Conservation (phyloP, 1,140 invertebrate species). For the Andrena cerasifolii region DNA sequence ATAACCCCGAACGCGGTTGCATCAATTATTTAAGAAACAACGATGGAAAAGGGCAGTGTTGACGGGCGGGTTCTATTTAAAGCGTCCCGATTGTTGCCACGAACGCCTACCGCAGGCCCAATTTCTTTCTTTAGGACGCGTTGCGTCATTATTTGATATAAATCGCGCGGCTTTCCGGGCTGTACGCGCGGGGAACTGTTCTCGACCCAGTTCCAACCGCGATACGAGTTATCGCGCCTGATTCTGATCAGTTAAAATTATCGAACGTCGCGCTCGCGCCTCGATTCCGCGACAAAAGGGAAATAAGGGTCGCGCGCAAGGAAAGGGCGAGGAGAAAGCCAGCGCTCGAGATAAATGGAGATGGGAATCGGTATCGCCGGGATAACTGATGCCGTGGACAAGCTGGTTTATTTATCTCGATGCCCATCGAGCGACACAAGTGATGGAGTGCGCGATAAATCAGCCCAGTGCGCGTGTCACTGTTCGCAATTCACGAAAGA, state of each 20-base stretch:
- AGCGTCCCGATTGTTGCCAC: conserved; percentile 41
- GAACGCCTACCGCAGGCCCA: conserved; percentile 39
- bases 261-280: not conserved
- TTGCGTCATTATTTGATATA: conserved; percentile 58
- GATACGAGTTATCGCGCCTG: conserved; percentile 29
- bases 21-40: conserved; percentile 5
- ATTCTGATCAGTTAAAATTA: conserved; percentile 35
- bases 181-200: conserved; percentile 33
- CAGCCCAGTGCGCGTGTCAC: conserved; percentile 6
- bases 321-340: no score
- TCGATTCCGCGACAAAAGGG: no score
- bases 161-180: conserved; percentile 24
- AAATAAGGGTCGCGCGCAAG: no score
- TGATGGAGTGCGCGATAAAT: conserved; percentile 41
- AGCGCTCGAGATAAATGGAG: no score
- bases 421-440: not conserved
- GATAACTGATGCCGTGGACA: conserved; percentile 1
- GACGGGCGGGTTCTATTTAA: conserved; percentile 28
- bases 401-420: conserved; percentile 24
- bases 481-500: conserved; percentile 27
- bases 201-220: conserved; percentile 32
- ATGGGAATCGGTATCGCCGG: not conserved
- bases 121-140: conserved; percentile 50
- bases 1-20: not conserved
- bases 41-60: conserved; percentile 39